Evolutionary conservation across 1,140 invertebrate genomes (phyloP), one percentile per base, ranked within the genome.

Genomic region (Eriosoma lanigerum): DNA sequence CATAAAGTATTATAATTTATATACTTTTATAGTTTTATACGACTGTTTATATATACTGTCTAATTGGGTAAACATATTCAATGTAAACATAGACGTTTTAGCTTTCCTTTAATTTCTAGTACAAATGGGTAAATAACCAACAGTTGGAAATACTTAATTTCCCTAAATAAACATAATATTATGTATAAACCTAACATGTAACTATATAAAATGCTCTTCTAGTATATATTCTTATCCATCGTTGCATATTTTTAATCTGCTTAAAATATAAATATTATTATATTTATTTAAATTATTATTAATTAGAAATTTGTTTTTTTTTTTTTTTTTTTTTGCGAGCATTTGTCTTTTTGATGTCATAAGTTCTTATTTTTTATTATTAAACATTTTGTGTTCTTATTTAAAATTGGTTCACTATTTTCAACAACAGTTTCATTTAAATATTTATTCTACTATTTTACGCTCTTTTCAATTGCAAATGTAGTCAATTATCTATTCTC

Each of bases 141-240:
- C 66, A 50, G 48, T 46, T 70, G 68, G 68, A 24, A 24, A 12
- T 52, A 72, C 52, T 72, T 72, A 50, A 72, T 72, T 52, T 52
- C 12, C 68, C 52, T 17, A 52, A 72, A 72, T 72, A 52, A 72
- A 29, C 68, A 52, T 72, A 52, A 72, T 50, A 72, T n/a, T n/a
- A n/a, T n/a, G n/a, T n/a, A 72, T 72, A 52, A 72, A 29, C 68
- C 29, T 72, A 52, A 72, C 29, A 72, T 24, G 19, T 52, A 29
- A 72, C 68, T 9, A 10, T 26, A 29, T n/a, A n/a, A 52, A 52
- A 19, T n/a, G 12, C 17, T 15, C 24, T 52, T 8, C 10, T 15
- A 19, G 2, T 54, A 54, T n/a, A 54, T n/a, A 54, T n/a, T 52
- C 24, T 72, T 52, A 24, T 68, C 46, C 66, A 24, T 68, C 21